Base-by-base conservation (phyloP, 2,888 invertebrate species). In the Drosophila glabriapex region DNA sequence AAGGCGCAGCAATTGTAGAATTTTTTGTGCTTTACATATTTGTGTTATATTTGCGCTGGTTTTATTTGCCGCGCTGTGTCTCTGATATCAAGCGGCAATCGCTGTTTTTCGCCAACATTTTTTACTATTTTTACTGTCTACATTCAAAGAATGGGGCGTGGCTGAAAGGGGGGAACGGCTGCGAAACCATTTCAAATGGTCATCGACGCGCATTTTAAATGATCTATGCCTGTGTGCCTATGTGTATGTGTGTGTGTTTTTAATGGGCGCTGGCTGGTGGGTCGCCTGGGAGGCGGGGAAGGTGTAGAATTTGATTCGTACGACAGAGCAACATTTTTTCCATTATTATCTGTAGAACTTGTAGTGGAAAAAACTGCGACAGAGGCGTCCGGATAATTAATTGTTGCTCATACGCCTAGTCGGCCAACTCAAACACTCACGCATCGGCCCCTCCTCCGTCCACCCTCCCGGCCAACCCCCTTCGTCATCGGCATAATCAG, bases 141-240 rank as follows among this genome's bases (percentile, higher is more conserved):
- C 87, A 73, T 60, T 63, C 65, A 52, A 67, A 70, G 63, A 70
- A 56, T 46, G 59, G 68, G 75, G 72, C 72, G 80, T 80, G 73
- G 77, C 56, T 54, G 73, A 56, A 67, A 66, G 58, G 71, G 67
- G 50, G 37, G 5, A 25, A 29, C 50, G 49, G 68, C 56, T 73
- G 62, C 79, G 55, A 78, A 85, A 75, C 90, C 91, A 89, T 90
- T 90, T 88, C 82, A 91, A 89, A 89, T 90, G 89, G 87, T 89
- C 91, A 91, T 91, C 90, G 91, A 89, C 88, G 90, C 84, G 91
- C 84, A 90, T 91, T 91, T 90, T 88, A 90, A 91, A 90, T 90
- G 91, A 90, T 90, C 84, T 85, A 91, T 91, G 87, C 82, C 68
- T 73, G 70, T 65, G 60, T 53, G 43, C 50, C 39, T 55, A 35